Conservation (phyloP, 2,888 invertebrate species). For the Spisula subtruncata region DNA sequence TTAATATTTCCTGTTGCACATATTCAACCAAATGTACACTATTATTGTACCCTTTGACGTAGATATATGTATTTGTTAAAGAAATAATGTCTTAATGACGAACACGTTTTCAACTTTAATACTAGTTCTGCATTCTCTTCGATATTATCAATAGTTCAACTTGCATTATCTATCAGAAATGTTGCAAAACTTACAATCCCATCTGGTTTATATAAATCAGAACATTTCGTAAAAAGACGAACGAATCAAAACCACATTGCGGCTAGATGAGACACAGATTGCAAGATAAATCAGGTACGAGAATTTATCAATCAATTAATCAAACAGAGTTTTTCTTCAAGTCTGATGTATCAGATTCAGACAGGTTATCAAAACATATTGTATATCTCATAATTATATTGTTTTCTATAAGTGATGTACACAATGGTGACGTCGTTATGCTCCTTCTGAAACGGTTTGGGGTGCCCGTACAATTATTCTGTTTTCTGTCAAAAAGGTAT, state of each 20-base stretch:
- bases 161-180: neutral
- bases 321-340: neutral
- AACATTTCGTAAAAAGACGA: neutral
- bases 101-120: too few species aligned
- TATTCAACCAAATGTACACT: too few species aligned
- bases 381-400: neutral
- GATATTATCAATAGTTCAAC: too few species aligned
- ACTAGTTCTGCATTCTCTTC: too few species aligned
- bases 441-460: conserved; percentile 6
- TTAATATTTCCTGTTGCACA: too few species aligned
- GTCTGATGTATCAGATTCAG: neutral
- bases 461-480: too few species aligned
- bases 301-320: conserved; percentile 18
- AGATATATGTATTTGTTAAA: too few species aligned
- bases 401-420: neutral
- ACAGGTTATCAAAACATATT: neutral
- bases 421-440: neutral
- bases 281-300: neutral
- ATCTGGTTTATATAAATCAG: neutral
- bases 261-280: neutral
- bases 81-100: too few species aligned
- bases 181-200: neutral
- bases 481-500: neutral
- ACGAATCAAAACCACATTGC: conserved; percentile 11
- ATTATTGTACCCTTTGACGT: too few species aligned